These are phyloP conservation scores for Sminthurides aquaticus DNA, from an alignment of 2,888 invertebrate genomes.

Conservation along the genomic window DNA sequence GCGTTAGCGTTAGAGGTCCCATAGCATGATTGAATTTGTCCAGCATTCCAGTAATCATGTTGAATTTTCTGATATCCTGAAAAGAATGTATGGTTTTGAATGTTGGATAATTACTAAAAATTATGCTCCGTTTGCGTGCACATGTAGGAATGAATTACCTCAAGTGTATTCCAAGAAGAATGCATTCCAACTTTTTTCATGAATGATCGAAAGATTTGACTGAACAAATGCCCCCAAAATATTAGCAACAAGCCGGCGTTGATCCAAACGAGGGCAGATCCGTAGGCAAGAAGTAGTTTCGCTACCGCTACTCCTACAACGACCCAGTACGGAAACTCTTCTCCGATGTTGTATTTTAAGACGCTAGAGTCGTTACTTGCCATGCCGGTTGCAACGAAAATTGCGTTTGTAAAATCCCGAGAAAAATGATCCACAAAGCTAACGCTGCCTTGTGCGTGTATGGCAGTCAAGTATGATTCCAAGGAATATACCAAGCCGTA, in stretches of 20 bases:
- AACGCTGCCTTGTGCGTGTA: background rate
- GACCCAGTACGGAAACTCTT: background rate
- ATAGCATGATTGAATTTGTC: conserved; percentile 3
- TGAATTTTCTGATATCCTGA: conserved; percentile 14
- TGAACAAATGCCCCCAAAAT: background rate
- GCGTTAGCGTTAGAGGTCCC: conserved; percentile 1
- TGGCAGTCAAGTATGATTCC: background rate
- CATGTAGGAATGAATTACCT: conserved; percentile 3
- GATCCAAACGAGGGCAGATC: background rate
- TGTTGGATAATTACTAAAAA: background rate
- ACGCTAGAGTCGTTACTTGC: background rate
- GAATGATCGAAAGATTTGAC: background rate
- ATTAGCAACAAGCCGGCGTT: background rate
- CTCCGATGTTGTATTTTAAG: background rate
- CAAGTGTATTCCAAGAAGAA: background rate
- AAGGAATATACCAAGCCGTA: background rate
- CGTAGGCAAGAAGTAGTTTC: background rate
- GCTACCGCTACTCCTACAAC: background rate
- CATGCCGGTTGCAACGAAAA: background rate
- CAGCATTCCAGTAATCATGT: background rate
- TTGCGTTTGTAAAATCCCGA: background rate
- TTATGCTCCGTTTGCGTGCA: background rate
- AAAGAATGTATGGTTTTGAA: background rate
- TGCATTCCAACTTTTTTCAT: background rate
- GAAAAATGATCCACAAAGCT: background rate